These are phyloP conservation scores for Aplodontia rufa DNA, from an alignment of 2,113 vertebrate genomes.

Conservation along the genomic window DNA sequence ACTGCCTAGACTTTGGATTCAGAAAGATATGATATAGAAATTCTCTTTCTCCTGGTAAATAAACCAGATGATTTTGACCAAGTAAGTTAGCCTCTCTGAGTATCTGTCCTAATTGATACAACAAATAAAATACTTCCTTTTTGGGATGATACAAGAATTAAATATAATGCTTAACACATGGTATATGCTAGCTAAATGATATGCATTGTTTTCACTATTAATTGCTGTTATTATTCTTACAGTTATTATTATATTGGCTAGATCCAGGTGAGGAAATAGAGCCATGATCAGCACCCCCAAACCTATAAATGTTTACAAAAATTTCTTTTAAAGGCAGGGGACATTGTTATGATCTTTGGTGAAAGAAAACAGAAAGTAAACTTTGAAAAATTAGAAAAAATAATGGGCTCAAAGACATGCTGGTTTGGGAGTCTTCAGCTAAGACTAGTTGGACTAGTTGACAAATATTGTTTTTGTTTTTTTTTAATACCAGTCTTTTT, in stretches of 20 bases:
- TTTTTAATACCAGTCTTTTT: not conserved
- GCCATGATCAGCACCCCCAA: not conserved
- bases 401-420: not conserved
- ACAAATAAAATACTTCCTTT: not conserved
- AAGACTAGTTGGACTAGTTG: too few relatives aligned
- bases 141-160: not conserved
- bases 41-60: not conserved
- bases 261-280: not conserved
- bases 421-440: not conserved
- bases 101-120: not conserved
- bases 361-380: not conserved
- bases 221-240: not conserved
- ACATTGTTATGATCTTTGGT: not conserved
- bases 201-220: not conserved
- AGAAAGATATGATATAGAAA: slow-evolving; percentile 8
- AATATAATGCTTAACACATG: not conserved
- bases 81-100: not conserved
- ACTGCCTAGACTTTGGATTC: not conserved
- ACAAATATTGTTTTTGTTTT: too few relatives aligned
- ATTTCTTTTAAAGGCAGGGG: not conserved
- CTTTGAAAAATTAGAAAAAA: slow-evolving; percentile 13
- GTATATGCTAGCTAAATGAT: not conserved
- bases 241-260: not conserved
- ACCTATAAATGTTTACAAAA: not conserved
- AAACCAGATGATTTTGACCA: not conserved